Base-by-base conservation (phyloP, 2,888 invertebrate genomes). In the Drosophila meridiana region DNA sequence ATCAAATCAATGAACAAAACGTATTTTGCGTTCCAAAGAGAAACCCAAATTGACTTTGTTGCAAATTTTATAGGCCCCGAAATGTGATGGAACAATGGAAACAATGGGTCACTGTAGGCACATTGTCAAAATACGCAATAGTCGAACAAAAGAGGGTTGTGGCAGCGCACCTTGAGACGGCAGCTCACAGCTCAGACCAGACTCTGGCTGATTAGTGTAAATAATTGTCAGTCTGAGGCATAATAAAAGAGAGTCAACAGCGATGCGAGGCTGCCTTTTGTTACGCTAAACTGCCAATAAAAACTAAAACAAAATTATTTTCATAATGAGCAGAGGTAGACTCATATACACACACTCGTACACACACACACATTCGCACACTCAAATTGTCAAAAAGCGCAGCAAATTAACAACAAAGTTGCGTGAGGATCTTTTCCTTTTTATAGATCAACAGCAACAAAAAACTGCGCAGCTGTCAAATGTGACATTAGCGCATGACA, bases 401-500 rank as follows among this genome's bases (percentile, higher is more conserved):
- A 68, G 73, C 89, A 90, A 90, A 87, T 89, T 75, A 73, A 72
- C 77, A 76, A 87, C 90, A 90, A 87, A 90, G 89, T 87, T 80
- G 77, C 78, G 64, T 32, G 42, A 45, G 14, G 48, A 76, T 65
- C 63, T 59, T 58, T 57, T 53, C 60, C 55, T 47, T 63, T 59
- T 55, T 60, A 45, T 55, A 76, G 71, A 74, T 48, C 68, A 50
- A 11, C 26, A 48, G 28, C 43, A 53, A 34, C 38, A 59, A n/a
- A 28, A 57, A 72, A 82, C 76, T 81, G 77, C 85, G 80, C 80
- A 86, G 83, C 87, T 90, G 91, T 90, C 89, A 90, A 81, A 87
- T 80, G 78, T 81, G 89, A 88, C 91, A 91, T 91, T 91, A 90
- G 80, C 90, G 83, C 80, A 89, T 91, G 89, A 90, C 81, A 90